These are phyloP conservation scores for Monoplex corrugatus DNA, from an alignment of 2,888 invertebrate genomes.

Conservation along the genomic window DNA sequence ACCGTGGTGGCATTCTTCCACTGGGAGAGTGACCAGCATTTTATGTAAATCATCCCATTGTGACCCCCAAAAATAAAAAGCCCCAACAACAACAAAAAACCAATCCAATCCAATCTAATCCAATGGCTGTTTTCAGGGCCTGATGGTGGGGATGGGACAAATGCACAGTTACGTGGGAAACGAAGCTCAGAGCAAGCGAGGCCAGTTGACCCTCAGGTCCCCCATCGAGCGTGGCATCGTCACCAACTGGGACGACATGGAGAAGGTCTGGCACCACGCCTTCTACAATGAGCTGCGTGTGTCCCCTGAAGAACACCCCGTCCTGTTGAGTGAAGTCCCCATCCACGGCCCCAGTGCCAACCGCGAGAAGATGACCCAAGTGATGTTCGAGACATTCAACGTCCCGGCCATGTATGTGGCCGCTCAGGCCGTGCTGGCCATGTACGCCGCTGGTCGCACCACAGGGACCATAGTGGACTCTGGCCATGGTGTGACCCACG, in stretches of 20 bases:
- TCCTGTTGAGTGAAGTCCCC: conserved; percentile 92
- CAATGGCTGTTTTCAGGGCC: neutral
- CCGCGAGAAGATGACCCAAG: conserved; percentile 88
- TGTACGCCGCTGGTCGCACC: conserved; percentile 83
- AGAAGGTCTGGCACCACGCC: conserved; percentile 80
- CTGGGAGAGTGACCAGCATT: no score
- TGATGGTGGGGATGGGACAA: neutral
- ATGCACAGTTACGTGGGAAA: neutral
- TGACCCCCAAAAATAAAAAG: no score
- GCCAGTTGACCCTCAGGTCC: neutral
- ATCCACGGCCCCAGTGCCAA: conserved; percentile 95
- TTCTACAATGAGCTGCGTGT: conserved; percentile 80
- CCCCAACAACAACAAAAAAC: no score
- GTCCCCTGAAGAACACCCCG: conserved; percentile 90
- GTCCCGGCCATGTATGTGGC: conserved; percentile 97
- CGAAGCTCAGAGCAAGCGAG: neutral
- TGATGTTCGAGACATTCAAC: conserved; percentile 88
- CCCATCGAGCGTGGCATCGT: conserved; percentile 69
- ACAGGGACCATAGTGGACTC: neutral
- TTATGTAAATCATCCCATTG: no score
- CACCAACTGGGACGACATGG: conserved; percentile 80
- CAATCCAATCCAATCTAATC: neutral
- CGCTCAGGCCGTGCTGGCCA: conserved; percentile 95
- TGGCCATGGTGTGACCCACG: neutral
- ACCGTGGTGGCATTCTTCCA: no score